phyloP scores from a whole-genome alignment of 2,888 invertebrate genomes.

The Conomelus anceps region DNA sequence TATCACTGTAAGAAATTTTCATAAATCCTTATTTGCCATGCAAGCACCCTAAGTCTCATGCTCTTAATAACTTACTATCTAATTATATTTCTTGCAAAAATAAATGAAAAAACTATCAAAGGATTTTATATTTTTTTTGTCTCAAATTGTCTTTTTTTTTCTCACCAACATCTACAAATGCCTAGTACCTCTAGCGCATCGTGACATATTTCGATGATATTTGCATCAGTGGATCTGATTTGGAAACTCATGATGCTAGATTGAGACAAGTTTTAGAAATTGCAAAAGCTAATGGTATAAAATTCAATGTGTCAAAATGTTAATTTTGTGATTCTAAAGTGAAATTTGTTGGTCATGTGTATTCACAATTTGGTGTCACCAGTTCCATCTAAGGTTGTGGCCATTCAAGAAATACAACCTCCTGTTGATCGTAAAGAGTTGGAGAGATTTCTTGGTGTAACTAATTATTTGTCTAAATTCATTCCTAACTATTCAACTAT shows the following conservation, averaged over 20 bases:
- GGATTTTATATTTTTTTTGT: too few relatives aligned
- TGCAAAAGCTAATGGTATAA: constrained; percentile 5
- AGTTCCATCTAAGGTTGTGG: constrained; percentile 14
- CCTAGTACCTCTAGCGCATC: too few relatives aligned
- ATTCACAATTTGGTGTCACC: not conserved
- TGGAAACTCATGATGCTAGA: constrained; percentile 23
- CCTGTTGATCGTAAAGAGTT: constrained; percentile 17
- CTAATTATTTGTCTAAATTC: constrained; percentile 20
- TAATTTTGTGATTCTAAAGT: not conserved
- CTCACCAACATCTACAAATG: too few relatives aligned
- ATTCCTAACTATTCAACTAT: constrained; percentile 10
- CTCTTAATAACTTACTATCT: too few relatives aligned
- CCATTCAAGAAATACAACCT: constrained; percentile 14
- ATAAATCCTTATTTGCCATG: too few relatives aligned
- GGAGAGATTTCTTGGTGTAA: constrained; percentile 16
- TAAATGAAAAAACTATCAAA: too few relatives aligned
- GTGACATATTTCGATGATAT: constrained; percentile 29
- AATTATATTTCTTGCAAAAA: too few relatives aligned
- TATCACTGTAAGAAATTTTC: too few relatives aligned
- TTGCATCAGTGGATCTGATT: constrained; percentile 9
- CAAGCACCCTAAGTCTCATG: too few relatives aligned
- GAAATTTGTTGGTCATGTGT: not conserved
- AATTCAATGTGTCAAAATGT: constrained; percentile 19
- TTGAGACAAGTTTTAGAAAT: constrained; percentile 26
- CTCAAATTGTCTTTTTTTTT: too few relatives aligned